phyloP scores from a whole-genome alignment of 2,888 invertebrate genomes.

The Dascillus cervinus region DNA sequence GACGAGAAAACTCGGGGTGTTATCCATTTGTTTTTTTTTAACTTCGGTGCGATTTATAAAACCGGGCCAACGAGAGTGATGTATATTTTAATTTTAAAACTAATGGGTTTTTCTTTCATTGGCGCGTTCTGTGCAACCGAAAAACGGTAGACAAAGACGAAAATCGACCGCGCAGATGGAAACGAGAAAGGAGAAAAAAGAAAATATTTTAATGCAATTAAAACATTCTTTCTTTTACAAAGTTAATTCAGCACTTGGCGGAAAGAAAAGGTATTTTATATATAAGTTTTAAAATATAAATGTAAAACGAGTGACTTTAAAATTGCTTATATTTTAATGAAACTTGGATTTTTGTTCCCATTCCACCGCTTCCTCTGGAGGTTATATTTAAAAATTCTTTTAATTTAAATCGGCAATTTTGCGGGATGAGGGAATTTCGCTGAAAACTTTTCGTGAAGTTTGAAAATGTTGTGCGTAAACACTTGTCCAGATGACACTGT shows the following conservation, averaged over 20 bases:
- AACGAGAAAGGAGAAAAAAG: constrained; percentile 28
- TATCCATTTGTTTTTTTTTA: constrained; percentile 40
- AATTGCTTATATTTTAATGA: constrained; percentile 32
- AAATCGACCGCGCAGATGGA: constrained; percentile 17
- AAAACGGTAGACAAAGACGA: constrained; percentile 12
- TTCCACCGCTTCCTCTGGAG: no score
- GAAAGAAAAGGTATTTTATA: constrained; percentile 23
- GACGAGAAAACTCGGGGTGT: constrained; percentile 35
- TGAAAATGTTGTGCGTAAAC: no score
- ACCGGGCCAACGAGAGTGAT: constrained; percentile 33
- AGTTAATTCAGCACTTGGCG: constrained; percentile 25
- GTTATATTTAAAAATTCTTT: constrained; percentile 27
- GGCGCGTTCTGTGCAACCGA: no score
- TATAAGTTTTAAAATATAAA: constrained; percentile 25
- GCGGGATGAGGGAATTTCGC: no score
- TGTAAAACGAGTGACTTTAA: constrained; percentile 28
- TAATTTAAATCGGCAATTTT: constrained; percentile 28
- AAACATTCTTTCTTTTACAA: constrained; percentile 28
- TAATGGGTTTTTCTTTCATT: constrained; percentile 38
- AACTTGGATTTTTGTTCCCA: constrained; percentile 30
- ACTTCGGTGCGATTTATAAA: constrained; percentile 29
- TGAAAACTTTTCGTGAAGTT: no score
- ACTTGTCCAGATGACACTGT: no score
- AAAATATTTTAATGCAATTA: constrained; percentile 34
- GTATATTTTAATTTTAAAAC: constrained; percentile 43